phyloP scores from a whole-genome alignment of 2,113 vertebrate genomes.

The Alectura lathami region DNA sequence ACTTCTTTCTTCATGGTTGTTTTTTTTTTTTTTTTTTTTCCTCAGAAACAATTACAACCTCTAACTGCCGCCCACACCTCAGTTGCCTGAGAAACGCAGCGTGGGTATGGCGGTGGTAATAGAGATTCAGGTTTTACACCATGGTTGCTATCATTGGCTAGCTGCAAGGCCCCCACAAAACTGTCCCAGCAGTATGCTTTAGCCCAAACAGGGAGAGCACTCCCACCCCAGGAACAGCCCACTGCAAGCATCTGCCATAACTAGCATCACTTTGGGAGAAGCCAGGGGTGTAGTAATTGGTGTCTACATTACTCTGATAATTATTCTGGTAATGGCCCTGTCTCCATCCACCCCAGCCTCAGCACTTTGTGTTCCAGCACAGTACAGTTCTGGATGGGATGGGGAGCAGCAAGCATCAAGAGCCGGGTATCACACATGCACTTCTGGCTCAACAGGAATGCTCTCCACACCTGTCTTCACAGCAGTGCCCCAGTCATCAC shows the following conservation, averaged over 20 bases:
- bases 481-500: neutral
- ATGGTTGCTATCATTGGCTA: neutral
- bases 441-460: neutral
- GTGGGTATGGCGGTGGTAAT: conserved; percentile 34
- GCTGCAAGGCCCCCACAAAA: neutral
- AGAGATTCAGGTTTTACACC: neutral
- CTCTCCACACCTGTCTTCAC: neutral
- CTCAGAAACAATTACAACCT: conserved; percentile 44
- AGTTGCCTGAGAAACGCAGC: conserved; percentile 71
- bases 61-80: conserved; percentile 43
- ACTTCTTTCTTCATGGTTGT: neutral
- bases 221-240: neutral
- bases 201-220: neutral
- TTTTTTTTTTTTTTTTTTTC: neutral
- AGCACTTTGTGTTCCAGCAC: neutral
- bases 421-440: neutral
- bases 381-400: neutral
- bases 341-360: neutral
- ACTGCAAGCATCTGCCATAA: neutral
- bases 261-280: neutral
- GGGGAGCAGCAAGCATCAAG: neutral
- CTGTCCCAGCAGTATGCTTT: neutral
- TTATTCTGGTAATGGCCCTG: neutral
- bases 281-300: neutral
- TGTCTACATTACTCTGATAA: neutral